Evolutionary conservation across 2,113 vertebrate species (phyloP).

Genomic region (Syngnathoides biaculeatus): DNA sequence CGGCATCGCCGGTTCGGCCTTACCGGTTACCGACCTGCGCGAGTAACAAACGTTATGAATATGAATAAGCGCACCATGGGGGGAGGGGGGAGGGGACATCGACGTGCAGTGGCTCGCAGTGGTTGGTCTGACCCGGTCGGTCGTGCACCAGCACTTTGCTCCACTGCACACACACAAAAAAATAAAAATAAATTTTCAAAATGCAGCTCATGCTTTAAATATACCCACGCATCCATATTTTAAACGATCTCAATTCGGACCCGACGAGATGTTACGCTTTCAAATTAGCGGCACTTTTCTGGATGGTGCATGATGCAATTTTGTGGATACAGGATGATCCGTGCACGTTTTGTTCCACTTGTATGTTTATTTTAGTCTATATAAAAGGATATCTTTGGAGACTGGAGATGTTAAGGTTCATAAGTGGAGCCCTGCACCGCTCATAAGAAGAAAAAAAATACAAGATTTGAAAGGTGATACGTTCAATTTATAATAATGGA

Average conservation of each 20-base stretch:
- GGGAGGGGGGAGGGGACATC: too few relatives aligned
- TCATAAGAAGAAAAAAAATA: not conserved
- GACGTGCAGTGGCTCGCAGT: constrained; percentile 12
- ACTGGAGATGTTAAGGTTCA: not conserved
- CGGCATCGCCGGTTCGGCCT: constrained; percentile 95
- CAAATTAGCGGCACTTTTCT: not conserved
- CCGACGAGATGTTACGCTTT: not conserved
- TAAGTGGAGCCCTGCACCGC: not conserved
- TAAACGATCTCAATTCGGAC: not conserved
- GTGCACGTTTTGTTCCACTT: not conserved
- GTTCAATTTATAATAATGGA: not conserved
- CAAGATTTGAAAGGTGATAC: not conserved
- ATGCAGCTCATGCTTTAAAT: constrained; percentile 32
- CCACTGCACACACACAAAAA: constrained; percentile 9
- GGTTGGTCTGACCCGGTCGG: constrained; percentile 4
- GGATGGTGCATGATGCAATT: not conserved
- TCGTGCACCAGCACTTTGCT: constrained; percentile 5
- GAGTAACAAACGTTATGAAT: not conserved
- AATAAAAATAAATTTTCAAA: too few relatives aligned
- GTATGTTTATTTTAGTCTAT: not conserved
- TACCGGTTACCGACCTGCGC: constrained; percentile 90
- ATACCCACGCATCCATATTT: constrained; percentile 6
- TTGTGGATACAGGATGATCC: not conserved
- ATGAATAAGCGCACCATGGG: not conserved
- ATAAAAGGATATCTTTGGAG: not conserved